These are phyloP conservation scores for Deroplatys truncata DNA, from an alignment of 2,888 invertebrate genomes.

Conservation along the genomic window DNA sequence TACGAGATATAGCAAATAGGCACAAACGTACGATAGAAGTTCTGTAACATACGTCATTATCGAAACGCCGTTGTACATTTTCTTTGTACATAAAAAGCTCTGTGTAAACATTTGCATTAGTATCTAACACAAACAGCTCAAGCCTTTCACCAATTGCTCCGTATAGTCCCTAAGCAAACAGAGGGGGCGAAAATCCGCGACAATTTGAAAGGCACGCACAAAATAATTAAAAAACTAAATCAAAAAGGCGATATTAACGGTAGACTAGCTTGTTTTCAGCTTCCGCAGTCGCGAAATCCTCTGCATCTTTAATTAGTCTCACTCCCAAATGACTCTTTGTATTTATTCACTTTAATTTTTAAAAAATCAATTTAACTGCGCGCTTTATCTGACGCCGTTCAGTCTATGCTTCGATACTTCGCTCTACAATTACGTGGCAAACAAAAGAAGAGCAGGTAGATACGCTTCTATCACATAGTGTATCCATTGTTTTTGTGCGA, in stretches of 20 bases:
- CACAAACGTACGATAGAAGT: background rate
- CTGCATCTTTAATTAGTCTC: background rate
- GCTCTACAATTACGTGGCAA: background rate
- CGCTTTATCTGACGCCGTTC: background rate
- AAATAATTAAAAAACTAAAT: background rate
- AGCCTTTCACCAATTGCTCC: background rate
- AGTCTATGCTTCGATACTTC: background rate
- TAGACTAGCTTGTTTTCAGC: background rate
- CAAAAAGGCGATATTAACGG: background rate
- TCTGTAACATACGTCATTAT: background rate
- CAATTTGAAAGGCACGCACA: background rate
- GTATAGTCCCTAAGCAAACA: background rate
- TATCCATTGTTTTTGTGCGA: background rate
- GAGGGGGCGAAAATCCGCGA: background rate
- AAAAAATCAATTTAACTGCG: background rate
- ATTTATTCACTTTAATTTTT: background rate
- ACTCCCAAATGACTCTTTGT: background rate
- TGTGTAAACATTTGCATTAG: background rate
- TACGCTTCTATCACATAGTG: background rate
- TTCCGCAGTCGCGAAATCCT: background rate
- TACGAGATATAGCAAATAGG: background rate
- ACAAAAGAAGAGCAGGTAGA: background rate
- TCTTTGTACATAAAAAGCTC: background rate
- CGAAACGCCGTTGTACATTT: background rate
- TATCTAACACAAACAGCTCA: background rate